Evolutionary conservation across 2,797 vertebrate species (phyloP), one percentile per base, ranked within the genome.

Genomic region (Babyrousa celebensis): DNA sequence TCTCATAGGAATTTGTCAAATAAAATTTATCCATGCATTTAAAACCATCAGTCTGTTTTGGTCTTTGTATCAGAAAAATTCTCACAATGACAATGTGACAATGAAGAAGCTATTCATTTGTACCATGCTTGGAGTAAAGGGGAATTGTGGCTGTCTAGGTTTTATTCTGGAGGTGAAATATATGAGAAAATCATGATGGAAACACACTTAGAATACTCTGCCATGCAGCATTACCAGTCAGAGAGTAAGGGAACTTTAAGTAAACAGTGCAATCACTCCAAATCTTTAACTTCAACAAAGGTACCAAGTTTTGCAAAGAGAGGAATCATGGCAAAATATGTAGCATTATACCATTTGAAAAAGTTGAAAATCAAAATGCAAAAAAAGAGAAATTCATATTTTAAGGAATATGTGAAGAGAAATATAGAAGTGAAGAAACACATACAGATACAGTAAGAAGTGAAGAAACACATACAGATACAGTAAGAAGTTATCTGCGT

Each of bases 251-350:
- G 16, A 23, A 21, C 27, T 80, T 40, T 25, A 82, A 32, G 23
- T 11, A 68, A 63, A 65, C 0, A 68, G 40, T 27, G 14, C 8
- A 54, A 21, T 60, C 11, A 3, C 68, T 65, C 10, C 56, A 63
- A 77, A 79, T 40, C 8, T 80, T 48, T 65, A 12, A 56, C 62
- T 75, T 60, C 79, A 89, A 89, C 21, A 56, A 82, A 94, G 40
- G 21, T 68, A 29, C n/a, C 15, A 29, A 62, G 65, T 43, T 75
- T 96, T 93, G 75, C 86, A 90, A 72, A 95, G 75, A 27, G 40
- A 87, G 21, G 36, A 21, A 40, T 82, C 12, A 78, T 15, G 16
- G 18, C 68, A 68, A 94, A 84, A 63, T 80, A 75, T 11, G 40
- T 9, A 63, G 25, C 16, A 32, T 36, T 68, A 14, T 36, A 20